Evolutionary conservation across 1,140 invertebrate species (phyloP), one percentile per base, ranked within the genome.

Genomic region (Heliconius himera): DNA sequence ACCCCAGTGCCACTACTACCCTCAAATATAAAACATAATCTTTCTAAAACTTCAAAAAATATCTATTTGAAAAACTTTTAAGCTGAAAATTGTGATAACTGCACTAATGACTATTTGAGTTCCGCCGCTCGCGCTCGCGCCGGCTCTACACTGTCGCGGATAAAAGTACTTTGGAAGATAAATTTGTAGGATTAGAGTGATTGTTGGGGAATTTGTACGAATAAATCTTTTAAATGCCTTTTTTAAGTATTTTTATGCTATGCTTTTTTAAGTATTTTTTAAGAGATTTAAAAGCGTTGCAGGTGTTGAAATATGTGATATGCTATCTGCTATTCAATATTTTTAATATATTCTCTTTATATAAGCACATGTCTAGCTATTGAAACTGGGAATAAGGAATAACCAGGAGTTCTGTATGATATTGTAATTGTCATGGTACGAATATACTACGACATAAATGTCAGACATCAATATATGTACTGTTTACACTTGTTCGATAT

Each of bases 121-220:
- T 66, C 16, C 9, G 60, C 4, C 20, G n/a, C 49, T 51, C 49
- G n/a, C 60, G 60, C 60, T 66, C 49, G n/a, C 60, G 60, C 60
- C 29, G 60, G 60, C 26, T 29, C 26, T 66, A 66, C 13, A 66
- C 13, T 16, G 60, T 66, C 60, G 60, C 22, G 60, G 60, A 66
- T 66, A 66, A 66, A 66, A 66, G 60, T 66, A 26, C 60, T 16
- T 66, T 66, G 60, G 60, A 29, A 66, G 60, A 66, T 66, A 26
- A 66, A 66, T 5, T 13, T 29, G 60, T 26, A 26, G 60, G 60
- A 66, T 66, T 66, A 66, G 60, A 26, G 3, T 22, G 60, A 66
- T 66, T n/a, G 60, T 26, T 66, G 9, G 11, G 5, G 60, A 26
- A 66, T 16, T 66, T 26, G 22, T 29, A 29, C 60, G 60, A 29